Evolutionary conservation across 2,797 vertebrate genomes (phyloP), one percentile per base, ranked within the genome.

Genomic region (Artibeus jamaicensis): DNA sequence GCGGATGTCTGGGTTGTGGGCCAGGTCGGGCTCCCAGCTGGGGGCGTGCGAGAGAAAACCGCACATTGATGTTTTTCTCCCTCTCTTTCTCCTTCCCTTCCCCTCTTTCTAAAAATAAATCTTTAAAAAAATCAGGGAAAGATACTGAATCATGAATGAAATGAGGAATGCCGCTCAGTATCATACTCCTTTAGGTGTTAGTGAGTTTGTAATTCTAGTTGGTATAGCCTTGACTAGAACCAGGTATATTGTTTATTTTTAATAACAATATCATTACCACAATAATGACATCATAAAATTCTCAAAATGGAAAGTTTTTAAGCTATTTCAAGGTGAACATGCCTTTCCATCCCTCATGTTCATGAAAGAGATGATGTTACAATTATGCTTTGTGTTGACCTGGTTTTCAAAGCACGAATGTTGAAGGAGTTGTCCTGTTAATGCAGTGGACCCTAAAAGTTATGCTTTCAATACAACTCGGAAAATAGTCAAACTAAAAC

Each of bases 391-490:
- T 16, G 15, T 42, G 9, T 22, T 93, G 65, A 79, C 34, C 55
- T 82, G 37, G n/a, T 81, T 95, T 94, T 96, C 71, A 59, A 82
- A 92, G 84, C 55, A 86, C 57, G 55, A 2, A 42, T 77, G 11
- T 87, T 83, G 78, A 91, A 86, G 73, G 16, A 73, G 48, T 21
- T 53, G 29, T 9, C 42, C 37, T 93, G 18, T 86, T 92, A 74
- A 15, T 85, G 68, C 91, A 70, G 34, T 42, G 10, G 21, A 44
- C 44, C 57, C 77, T 96, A 34, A 67, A 82, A 93, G 67, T 46
- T 86, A 57, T 4, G 12, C 65, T 84, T 96, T 85, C 91, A 55
- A 48, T 26, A 88, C 26, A 67, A 39, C 53, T 92, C 95, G 92
- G 65, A 62, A 89, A 85, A 34, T 93, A 92, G 53, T 97, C 81